A percentile compares a stretch with the other conserved stretches of the same genome.
Conservation (phyloP, 30 jellyfish, hydroid and myxozoan genomes). For the Clytia hemisphaerica region DNA sequence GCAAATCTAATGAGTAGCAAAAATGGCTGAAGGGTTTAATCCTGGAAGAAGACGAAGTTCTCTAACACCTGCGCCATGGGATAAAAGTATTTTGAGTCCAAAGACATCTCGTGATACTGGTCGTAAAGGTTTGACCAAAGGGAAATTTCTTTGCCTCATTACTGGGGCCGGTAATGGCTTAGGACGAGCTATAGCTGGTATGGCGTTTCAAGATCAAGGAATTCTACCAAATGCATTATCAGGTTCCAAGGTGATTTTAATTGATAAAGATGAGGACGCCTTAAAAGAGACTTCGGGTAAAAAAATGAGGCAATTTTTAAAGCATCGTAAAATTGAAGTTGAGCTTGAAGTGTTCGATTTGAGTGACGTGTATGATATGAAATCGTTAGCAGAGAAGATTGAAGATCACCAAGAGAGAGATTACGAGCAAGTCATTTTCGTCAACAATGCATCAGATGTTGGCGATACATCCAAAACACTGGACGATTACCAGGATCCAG, state of each 20-base stretch:
- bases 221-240: constrained; percentile 21
- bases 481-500: constrained; percentile 1
- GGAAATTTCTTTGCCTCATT: constrained; percentile 12
- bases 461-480: constrained; percentile 14
- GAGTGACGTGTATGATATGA: constrained; percentile 17
- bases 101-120: no score
- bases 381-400: neutral
- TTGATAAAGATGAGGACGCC: constrained; percentile 17
- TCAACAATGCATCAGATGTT: constrained; percentile 16
- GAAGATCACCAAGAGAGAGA: constrained; percentile 11
- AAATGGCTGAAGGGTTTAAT: no score
- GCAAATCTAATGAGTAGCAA: no score
- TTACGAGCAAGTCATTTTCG: constrained; percentile 20
- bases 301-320: constrained; percentile 32
- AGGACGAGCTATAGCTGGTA: constrained; percentile 26
- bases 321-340: constrained; percentile 30
- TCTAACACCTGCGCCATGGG: no score
- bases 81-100: no score
- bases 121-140: constrained; percentile 9
- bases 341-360: constrained; percentile 9
- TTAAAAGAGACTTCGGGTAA: constrained; percentile 32
- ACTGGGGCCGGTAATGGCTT: constrained; percentile 35
- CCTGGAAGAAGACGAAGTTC: no score
- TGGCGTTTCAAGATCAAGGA: constrained; percentile 44
- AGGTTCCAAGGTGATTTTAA: constrained; percentile 17